These are phyloP conservation scores for Antheraea yamamai DNA, from an alignment of 2,888 invertebrate genomes.

Conservation along the genomic window DNA sequence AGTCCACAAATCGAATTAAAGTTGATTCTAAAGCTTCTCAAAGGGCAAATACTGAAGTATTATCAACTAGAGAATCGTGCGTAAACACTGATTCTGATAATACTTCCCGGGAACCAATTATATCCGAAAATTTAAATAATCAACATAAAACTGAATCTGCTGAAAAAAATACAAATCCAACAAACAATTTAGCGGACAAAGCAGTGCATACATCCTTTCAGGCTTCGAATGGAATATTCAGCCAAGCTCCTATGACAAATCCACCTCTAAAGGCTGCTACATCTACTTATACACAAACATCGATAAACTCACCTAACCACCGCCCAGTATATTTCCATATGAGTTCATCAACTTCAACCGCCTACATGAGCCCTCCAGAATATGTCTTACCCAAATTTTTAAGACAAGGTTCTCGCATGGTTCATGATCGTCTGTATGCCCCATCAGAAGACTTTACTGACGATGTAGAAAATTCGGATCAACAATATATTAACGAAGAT, in stretches of 20 bases:
- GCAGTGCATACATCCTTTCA: conserved; percentile 45
- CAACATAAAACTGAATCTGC: conserved; percentile 22
- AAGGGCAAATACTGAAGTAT: neutral
- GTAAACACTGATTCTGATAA: neutral
- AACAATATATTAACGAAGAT: conserved; percentile 35
- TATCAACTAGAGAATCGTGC: neutral
- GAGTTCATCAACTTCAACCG: conserved; percentile 77
- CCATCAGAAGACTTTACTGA: conserved; percentile 34
- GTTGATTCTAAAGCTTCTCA: neutral
- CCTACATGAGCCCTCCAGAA: conserved; percentile 79
- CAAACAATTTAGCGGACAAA: conserved; percentile 44
- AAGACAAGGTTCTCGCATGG: conserved; percentile 40
- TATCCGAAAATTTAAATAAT: conserved; percentile 10
- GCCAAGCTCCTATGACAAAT: conserved; percentile 39
- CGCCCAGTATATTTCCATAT: conserved; percentile 65
- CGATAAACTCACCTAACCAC: conserved; percentile 52
- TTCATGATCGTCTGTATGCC: conserved; percentile 44
- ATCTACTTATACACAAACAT: conserved; percentile 69
- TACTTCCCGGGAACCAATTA: neutral
- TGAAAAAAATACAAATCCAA: conserved; percentile 20
- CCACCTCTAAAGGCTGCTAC: conserved; percentile 49
- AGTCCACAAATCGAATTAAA: neutral
- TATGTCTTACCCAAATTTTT: conserved; percentile 63
- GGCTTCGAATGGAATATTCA: conserved; percentile 39
- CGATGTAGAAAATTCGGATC: conserved; percentile 32